Conservation (phyloP, 2,797 vertebrate genomes). For the Clarias pachynema region DNA sequence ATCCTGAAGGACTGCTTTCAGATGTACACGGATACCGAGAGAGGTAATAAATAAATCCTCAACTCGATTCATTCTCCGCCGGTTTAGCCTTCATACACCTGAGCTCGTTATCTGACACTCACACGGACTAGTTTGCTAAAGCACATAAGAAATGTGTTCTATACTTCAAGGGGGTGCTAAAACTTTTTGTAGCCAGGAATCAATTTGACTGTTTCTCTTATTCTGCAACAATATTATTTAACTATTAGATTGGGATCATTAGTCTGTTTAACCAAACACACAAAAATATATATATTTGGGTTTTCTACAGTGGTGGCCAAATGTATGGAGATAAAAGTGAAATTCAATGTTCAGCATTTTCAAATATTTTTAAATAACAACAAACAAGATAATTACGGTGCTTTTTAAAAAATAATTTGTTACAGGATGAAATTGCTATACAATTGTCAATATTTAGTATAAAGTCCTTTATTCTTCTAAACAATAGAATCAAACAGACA, state of each 20-base stretch:
- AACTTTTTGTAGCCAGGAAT: not conserved
- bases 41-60: constrained; percentile 53
- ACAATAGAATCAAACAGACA: too few species aligned
- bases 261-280: not conserved
- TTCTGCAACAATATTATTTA: not conserved
- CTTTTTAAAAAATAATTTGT: too few species aligned
- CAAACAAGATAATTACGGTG: too few species aligned
- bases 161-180: not conserved
- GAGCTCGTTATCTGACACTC: not conserved
- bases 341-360: too few species aligned
- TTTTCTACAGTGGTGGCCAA: not conserved
- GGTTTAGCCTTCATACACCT: too few species aligned
- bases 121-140: not conserved
- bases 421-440: too few species aligned
- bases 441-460: too few species aligned
- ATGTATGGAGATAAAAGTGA: too few species aligned
- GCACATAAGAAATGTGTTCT: not conserved
- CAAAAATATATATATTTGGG: too few species aligned
- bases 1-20: constrained; percentile 81
- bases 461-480: too few species aligned
- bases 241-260: not conserved
- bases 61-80: not conserved
- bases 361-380: too few species aligned
- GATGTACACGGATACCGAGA: constrained; percentile 75
- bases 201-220: not conserved